phyloP scores from a whole-genome alignment of 2,797 vertebrate genomes.

The Uromys caudimaculatus region DNA sequence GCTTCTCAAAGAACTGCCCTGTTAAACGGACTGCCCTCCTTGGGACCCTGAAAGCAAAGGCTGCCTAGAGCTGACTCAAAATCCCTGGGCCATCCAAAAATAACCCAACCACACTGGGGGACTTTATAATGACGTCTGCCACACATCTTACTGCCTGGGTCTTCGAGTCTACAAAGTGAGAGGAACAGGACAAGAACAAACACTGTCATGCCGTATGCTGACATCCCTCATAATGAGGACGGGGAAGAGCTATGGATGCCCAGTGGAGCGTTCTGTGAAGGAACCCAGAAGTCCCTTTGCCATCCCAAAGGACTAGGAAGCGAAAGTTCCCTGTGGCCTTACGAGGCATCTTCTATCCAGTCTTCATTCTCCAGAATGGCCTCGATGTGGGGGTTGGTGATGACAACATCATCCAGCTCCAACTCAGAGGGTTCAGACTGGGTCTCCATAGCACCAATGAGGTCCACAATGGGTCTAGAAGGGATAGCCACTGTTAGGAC shows the following conservation, averaged over 20 bases:
- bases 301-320: not conserved
- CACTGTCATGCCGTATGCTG: not conserved
- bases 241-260: not conserved
- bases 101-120: not conserved
- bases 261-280: not conserved
- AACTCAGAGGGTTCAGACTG: conserved; percentile 97
- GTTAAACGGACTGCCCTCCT: not conserved
- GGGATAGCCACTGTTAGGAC: not conserved
- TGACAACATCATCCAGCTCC: conserved; percentile 97
- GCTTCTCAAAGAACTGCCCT: not conserved
- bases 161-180: not conserved
- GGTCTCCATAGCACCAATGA: conserved; percentile 95
- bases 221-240: not conserved
- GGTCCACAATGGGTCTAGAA: conserved; percentile 94
- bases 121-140: not conserved
- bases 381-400: conserved; percentile 98
- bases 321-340: conserved; percentile 73
- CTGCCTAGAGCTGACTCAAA: not conserved
- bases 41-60: not conserved
- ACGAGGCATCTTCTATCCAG: conserved; percentile 99
- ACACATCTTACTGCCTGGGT: not conserved
- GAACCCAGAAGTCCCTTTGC: not conserved
- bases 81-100: not conserved
- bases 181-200: not conserved
- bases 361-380: conserved; percentile 98